These are phyloP conservation scores for Planococcus citri DNA, from an alignment of 1,140 invertebrate genomes.

Conservation along the genomic window DNA sequence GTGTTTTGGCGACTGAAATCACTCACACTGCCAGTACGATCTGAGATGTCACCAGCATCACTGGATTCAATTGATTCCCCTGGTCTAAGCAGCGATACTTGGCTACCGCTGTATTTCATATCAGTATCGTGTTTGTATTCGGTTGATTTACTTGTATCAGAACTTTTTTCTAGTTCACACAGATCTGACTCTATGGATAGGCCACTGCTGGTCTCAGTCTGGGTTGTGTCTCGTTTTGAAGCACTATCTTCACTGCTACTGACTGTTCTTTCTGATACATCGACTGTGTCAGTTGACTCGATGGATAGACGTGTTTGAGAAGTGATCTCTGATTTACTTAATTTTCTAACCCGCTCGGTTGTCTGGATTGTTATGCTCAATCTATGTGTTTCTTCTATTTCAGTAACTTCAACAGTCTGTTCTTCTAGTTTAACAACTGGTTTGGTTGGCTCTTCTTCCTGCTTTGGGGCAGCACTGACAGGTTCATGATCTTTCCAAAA, in stretches of 20 bases:
- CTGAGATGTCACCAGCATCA: constrained; percentile 42
- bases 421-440: not conserved
- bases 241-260: constrained; percentile 23
- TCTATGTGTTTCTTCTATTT: not conserved
- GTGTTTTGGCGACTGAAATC: constrained; percentile 33
- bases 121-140: constrained; percentile 29
- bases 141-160: constrained; percentile 28
- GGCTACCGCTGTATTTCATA: constrained; percentile 28
- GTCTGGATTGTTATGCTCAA: not conserved
- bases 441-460: not conserved
- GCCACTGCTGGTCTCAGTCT: constrained; percentile 18
- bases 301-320: constrained; percentile 29
- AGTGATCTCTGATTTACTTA: constrained; percentile 22
- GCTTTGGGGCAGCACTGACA: not conserved
- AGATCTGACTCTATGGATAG: constrained; percentile 28
- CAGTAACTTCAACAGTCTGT: not conserved
- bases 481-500: not conserved
- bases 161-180: constrained; percentile 24
- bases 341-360: not conserved
- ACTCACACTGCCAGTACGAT: constrained; percentile 44
- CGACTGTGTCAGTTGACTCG: constrained; percentile 28
- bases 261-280: constrained; percentile 18
- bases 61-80: constrained; percentile 49
- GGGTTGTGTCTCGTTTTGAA: constrained; percentile 21
- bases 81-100: constrained; percentile 28